Base-by-base conservation (phyloP, 2,797 vertebrate genomes). In the Hoplostethus mediterraneus region DNA sequence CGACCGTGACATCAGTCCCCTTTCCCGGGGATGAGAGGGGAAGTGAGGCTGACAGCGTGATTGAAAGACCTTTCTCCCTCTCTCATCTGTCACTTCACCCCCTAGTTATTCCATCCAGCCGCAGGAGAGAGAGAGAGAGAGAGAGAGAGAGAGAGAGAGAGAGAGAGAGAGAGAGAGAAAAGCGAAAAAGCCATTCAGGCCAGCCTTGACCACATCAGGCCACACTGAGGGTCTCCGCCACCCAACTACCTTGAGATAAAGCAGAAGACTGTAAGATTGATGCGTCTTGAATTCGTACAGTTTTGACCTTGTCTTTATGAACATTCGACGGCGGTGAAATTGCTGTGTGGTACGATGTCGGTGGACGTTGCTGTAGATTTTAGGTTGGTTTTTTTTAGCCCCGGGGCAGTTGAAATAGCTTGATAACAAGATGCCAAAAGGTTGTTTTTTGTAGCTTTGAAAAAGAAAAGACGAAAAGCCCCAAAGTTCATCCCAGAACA, bases 31-130 rank as follows among this genome's bases (percentile, higher is more conserved):
- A 75, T 63, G 88, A 81, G 83, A 83, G 57, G 62, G 83, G 83
- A 90, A 88, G 84, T 82, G 57, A 28, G 75, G 87, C 89, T 89
- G 89, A 93, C 88, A 89, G 90, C 89, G 87, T 93, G 92, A 93
- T 92, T 88, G 89, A 92, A 88, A 89, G 81, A 86, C 86, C 71
- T 55, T 52, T 65, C 64, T 67, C 45, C 45, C 55, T 56, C 69
- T 61, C 61, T 63, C 87, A 85, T 91, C 78, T 76, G 74, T 90
- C 87, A 83, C 65, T 60, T 42, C 36, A 74, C 87, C 74, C 10
- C 36, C 65, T 64, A 49, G 65, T 81, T 71, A 62, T 53, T 79
- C 78, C 56, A 73, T 79, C 61, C 55, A 68, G 88, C 61, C 73
- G 47, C 72, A 40, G 62, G 51, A 72, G 61, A 70, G 71, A 64